Conservation (phyloP, 2,797 vertebrate species). For the Cyclopterus lumpus region DNA sequence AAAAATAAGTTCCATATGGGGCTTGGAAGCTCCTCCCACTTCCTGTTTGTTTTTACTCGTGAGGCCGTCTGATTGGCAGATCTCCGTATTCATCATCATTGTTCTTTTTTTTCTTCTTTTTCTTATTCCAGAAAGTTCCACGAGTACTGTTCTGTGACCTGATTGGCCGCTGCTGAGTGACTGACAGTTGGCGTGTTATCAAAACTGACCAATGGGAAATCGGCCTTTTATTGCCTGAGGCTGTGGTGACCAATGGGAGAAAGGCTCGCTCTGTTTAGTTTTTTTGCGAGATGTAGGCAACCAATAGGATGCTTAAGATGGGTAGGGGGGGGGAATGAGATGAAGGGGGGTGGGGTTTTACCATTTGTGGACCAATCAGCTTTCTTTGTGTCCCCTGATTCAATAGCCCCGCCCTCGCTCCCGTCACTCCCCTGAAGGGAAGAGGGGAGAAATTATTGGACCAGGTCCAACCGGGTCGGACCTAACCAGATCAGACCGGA, state of each 20-base stretch:
- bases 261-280: conserved; percentile 64
- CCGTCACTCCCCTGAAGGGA: conserved; percentile 21
- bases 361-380: conserved; percentile 74
- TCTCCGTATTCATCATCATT: conserved; percentile 71
- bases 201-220: conserved; percentile 70
- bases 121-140: conserved; percentile 83
- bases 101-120: conserved; percentile 25
- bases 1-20: conserved; percentile 76
- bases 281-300: conserved; percentile 53
- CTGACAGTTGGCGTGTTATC: conserved; percentile 67
- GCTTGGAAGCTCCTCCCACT: conserved; percentile 86
- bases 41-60: conserved; percentile 84
- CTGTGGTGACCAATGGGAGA: conserved; percentile 85
- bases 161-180: conserved; percentile 77
- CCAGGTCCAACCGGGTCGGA: conserved; percentile 32
- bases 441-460: conserved; percentile 50
- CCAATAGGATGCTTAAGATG: conserved; percentile 55
- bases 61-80: conserved; percentile 62
- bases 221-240: conserved; percentile 67
- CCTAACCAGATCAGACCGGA: conserved; percentile 39
- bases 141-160: conserved; percentile 73
- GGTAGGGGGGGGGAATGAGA: background rate
- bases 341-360: conserved; percentile 57
- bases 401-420: conserved; percentile 37
- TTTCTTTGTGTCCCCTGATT: conserved; percentile 59